Base-by-base conservation (phyloP, 2,888 invertebrate species). In the Cataglyphis altisquamis region DNA sequence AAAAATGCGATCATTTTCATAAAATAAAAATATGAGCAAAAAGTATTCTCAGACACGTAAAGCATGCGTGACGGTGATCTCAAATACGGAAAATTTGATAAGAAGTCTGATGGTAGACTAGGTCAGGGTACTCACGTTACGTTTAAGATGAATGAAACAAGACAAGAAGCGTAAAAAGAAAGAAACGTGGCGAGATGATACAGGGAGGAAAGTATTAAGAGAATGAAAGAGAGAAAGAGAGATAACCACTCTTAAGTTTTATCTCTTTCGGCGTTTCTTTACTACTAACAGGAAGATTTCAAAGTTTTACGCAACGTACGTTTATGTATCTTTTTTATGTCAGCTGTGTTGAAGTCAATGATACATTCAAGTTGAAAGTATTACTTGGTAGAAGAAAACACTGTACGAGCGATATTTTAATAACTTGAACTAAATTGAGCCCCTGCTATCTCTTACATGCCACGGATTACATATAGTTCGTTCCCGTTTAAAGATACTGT, bases 81-180 rank as follows among this genome's bases (percentile, higher is more conserved):
- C 52, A 52, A 72, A 45, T 62, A 29, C 52, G 64, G 55, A 36
- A 62, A 52, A 72, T 57, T 68, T 41, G 45, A 32, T 62, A 25
- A 66, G 12, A n/a, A 32, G 64, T 6, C 9, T 36, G 74, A 66
- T 62, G 66, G 82, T 74, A 82, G 57, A 67, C 41, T 64, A 82
- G 86, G 85, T 81, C 70, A 70, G 67, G 45, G 63, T 78, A 80
- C 60, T 82, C 70, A 72, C 82, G 60, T 83, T 84, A 81, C 64
- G 86, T 83, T 90, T 82, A 84, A 78, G 86, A 90, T 92, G 87
- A 91, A 92, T 89, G 88, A 87, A 83, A 73, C 70, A 84, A 68
- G 55, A 80, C 72, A 60, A 72, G 77, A 75, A 63, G 63, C 10
- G 64, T 36, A 55, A 73, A 78, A 66, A 57, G 73, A 72, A 75